Conservation (phyloP, 2,888 invertebrate species). For the Timema podura region DNA sequence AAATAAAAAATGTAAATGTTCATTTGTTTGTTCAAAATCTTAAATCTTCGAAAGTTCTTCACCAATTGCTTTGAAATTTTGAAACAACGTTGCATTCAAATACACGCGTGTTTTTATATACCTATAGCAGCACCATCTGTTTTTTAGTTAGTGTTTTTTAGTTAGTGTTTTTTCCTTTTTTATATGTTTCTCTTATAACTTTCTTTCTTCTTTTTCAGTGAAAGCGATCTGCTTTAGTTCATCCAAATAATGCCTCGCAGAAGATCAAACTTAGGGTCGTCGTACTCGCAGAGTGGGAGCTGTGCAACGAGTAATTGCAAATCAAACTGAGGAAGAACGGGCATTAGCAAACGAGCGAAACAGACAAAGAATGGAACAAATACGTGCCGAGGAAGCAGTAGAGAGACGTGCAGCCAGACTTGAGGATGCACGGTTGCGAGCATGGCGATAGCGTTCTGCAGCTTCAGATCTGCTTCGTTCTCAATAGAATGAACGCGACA, state of each 20-base stretch:
- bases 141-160: no score
- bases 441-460: slow-evolving; percentile 13
- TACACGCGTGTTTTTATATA: not conserved
- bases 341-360: slow-evolving; percentile 10
- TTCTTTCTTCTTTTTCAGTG: slow-evolving; percentile 12
- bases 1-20: slow-evolving; percentile 22
- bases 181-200: not conserved
- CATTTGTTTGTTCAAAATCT: slow-evolving; percentile 17
- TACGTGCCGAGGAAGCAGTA: slow-evolving; percentile 17
- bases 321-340: slow-evolving; percentile 15
- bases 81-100: slow-evolving; percentile 1
- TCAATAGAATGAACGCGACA: slow-evolving; percentile 23
- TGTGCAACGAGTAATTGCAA: slow-evolving; percentile 6
- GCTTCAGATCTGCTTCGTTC: slow-evolving; percentile 24
- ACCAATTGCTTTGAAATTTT: slow-evolving; percentile 19
- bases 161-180: not conserved
- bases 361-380: slow-evolving; percentile 15
- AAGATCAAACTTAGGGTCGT: slow-evolving; percentile 15
- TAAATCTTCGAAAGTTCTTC: slow-evolving; percentile 18
- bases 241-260: slow-evolving; percentile 10
- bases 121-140: no score
- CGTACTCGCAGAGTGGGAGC: not conserved
- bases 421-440: slow-evolving; percentile 23
- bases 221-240: slow-evolving; percentile 10
- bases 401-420: slow-evolving; percentile 26